Evolutionary conservation across 2,797 vertebrate species (phyloP).

Genomic region (Poeciliopsis turneri): DNA sequence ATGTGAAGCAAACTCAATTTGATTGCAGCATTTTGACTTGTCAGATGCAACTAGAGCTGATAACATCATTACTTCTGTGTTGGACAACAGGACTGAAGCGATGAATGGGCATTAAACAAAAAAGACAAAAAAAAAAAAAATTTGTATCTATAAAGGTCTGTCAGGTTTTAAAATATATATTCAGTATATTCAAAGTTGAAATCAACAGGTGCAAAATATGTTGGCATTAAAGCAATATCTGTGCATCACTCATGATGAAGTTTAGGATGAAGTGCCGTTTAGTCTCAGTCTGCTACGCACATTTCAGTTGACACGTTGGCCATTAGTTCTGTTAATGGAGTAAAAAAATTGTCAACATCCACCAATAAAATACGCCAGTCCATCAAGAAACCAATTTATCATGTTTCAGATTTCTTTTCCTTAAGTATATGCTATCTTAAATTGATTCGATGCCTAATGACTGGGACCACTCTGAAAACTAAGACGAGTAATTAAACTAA

Average conservation of each 20-base stretch:
- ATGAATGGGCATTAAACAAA: background rate
- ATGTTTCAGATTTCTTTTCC: background rate
- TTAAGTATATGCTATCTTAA: background rate
- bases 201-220: background rate
- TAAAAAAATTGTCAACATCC: background rate
- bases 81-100: background rate
- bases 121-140: too few relatives aligned
- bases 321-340: background rate
- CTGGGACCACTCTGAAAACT: background rate
- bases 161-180: background rate
- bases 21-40: slow-evolving; percentile 10
- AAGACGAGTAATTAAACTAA: background rate
- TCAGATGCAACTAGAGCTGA: slow-evolving; percentile 1
- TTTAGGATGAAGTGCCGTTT: background rate
- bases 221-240: too few relatives aligned
- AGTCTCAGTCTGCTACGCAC: background rate
- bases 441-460: background rate
- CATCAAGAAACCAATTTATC: background rate
- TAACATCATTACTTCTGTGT: background rate
- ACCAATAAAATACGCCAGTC: background rate
- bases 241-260: background rate
- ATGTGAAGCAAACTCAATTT: slow-evolving; percentile 1
- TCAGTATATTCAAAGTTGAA: background rate
- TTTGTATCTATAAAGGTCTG: background rate
- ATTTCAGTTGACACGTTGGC: background rate